Conservation (phyloP, 2,113 vertebrate species). For the Polypterus bichir region DNA sequence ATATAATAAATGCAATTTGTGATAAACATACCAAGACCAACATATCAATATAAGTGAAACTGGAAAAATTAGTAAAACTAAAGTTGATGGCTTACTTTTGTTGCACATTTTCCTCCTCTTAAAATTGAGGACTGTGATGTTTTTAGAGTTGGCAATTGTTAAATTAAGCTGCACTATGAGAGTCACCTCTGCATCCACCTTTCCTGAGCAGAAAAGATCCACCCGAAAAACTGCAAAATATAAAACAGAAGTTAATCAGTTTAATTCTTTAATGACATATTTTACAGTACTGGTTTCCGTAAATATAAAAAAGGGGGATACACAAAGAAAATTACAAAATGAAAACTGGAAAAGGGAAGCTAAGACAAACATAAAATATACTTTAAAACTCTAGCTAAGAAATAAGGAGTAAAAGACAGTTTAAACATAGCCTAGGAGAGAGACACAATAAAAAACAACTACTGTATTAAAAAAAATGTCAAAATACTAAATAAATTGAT, state of each 20-base stretch:
- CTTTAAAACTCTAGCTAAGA: no score
- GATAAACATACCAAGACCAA: no score
- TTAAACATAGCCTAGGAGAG: no score
- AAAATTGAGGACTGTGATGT: slow-evolving; percentile 97
- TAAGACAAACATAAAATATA: no score
- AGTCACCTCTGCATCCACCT: slow-evolving; percentile 79
- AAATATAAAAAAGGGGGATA: background rate
- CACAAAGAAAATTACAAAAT: background rate
- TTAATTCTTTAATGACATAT: background rate
- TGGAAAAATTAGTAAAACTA: background rate
- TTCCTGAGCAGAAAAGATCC: slow-evolving; percentile 84
- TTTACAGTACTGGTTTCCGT: no score
- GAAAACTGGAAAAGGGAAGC: background rate
- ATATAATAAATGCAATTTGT: no score
- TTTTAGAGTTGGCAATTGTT: slow-evolving; percentile 72
- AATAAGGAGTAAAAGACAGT: no score
- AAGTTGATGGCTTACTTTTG: slow-evolving; percentile 62
- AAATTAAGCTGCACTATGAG: slow-evolving; percentile 90
- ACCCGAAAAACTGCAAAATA: slow-evolving; percentile 73
- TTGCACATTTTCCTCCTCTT: slow-evolving; percentile 99
- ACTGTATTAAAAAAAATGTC: no score
- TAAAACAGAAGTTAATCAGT: background rate
- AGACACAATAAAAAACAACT: no score
- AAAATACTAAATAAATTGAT: no score
- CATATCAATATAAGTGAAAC: no score